phyloP scores from a whole-genome alignment of 2,888 invertebrate species.

The Catocala sponsa region DNA sequence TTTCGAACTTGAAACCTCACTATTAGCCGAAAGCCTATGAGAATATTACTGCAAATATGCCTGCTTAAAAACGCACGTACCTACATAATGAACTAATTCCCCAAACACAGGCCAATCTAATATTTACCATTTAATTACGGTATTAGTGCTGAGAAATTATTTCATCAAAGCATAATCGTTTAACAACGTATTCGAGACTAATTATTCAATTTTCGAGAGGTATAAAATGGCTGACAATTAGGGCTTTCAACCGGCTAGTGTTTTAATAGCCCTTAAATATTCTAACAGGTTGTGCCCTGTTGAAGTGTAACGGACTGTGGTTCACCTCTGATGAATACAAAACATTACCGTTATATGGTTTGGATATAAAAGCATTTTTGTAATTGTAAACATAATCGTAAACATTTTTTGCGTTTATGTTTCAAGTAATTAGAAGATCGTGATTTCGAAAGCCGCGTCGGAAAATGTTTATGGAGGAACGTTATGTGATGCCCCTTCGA shows the following conservation, averaged over 20 bases:
- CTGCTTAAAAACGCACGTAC: background rate
- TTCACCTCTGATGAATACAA: background rate
- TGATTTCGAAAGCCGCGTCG: too few relatives aligned
- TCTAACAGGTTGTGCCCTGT: background rate
- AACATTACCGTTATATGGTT: background rate
- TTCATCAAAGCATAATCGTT: slow-evolving; percentile 2
- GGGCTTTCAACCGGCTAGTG: background rate
- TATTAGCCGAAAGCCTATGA: too few relatives aligned
- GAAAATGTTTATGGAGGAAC: too few relatives aligned
- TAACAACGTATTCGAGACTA: background rate
- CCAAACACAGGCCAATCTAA: background rate
- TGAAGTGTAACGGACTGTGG: background rate
- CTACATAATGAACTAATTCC: background rate
- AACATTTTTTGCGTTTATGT: too few relatives aligned
- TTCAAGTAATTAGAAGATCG: too few relatives aligned
- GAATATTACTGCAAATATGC: too few relatives aligned
- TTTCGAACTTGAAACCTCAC: too few relatives aligned
- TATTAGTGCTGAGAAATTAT: background rate
- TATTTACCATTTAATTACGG: slow-evolving; percentile 6
- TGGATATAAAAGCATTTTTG: too few relatives aligned
- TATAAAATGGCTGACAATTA: background rate
- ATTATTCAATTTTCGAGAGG: slow-evolving; percentile 3
- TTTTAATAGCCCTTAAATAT: slow-evolving; percentile 5
- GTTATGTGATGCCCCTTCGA: too few relatives aligned
- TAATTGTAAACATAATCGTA: too few relatives aligned